Conservation (phyloP, 2,888 invertebrate genomes). For the Ferdinandea cuprea region DNA sequence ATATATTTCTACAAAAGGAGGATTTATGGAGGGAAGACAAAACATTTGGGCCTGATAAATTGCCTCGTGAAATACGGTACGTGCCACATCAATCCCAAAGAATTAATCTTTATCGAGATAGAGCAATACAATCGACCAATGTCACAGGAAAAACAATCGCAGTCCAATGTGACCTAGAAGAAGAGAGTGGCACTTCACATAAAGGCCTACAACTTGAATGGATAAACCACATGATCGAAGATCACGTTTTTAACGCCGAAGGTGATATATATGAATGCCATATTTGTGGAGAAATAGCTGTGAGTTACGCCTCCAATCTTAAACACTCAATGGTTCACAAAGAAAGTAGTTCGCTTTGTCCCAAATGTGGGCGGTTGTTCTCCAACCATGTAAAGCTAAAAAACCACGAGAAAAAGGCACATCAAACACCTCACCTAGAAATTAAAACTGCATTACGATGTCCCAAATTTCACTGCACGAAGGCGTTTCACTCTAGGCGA, state of each 20-base stretch:
- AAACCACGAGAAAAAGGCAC: background rate
- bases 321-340: slow-evolving; percentile 37
- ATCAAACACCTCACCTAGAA: too few relatives aligned
- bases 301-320: background rate
- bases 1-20: too few relatives aligned
- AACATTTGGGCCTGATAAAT: too few relatives aligned
- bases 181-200: background rate
- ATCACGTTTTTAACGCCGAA: background rate
- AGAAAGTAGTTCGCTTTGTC: slow-evolving; percentile 37
- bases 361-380: slow-evolving; percentile 42
- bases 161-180: slow-evolving; percentile 33
- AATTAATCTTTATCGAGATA: slow-evolving; percentile 20
- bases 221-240: slow-evolving; percentile 24
- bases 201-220: slow-evolving; percentile 11
- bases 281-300: slow-evolving; percentile 50
- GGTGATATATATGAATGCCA: slow-evolving; percentile 45
- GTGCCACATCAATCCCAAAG: background rate
- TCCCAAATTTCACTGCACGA: slow-evolving; percentile 51
- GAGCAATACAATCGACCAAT: slow-evolving; percentile 18
- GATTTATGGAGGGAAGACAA: too few relatives aligned
- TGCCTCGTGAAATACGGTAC: too few relatives aligned
- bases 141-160: background rate
- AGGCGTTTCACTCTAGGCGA: slow-evolving; percentile 52
- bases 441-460: slow-evolving; percentile 57
- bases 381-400: slow-evolving; percentile 33